Conservation (phyloP, 2,113 vertebrate species). For the Caretta caretta region DNA sequence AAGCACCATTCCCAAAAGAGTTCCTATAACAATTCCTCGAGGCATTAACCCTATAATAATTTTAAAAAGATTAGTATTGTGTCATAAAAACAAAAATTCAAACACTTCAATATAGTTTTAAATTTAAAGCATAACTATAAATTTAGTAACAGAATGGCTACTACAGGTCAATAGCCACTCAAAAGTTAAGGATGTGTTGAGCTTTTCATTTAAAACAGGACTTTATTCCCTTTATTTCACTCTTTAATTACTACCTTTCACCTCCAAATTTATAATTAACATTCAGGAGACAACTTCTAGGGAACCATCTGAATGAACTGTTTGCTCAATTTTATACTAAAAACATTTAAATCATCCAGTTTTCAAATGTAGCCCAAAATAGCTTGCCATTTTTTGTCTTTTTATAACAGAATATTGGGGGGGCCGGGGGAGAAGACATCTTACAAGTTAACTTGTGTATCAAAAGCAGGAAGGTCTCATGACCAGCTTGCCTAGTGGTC, state of each 20-base stretch:
- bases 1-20: slow-evolving; percentile 78
- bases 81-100: background rate
- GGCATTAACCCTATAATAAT: slow-evolving; percentile 79
- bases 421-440: too few relatives aligned
- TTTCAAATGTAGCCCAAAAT: background rate
- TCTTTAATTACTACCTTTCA: background rate
- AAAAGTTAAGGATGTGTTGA: background rate
- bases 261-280: background rate
- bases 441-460: too few relatives aligned
- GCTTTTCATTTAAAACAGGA: background rate
- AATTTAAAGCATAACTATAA: background rate
- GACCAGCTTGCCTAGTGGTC: too few relatives aligned
- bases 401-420: too few relatives aligned
- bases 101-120: background rate
- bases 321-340: background rate
- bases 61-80: background rate
- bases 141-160: background rate
- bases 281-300: background rate
- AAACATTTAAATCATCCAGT: background rate
- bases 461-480: too few relatives aligned
- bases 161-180: background rate
- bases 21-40: slow-evolving; percentile 81
- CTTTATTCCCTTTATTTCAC: background rate
- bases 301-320: background rate
- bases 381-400: background rate